These are phyloP conservation scores for Hypocryptadius cinnamomeus DNA, from an alignment of 2,113 vertebrate species.

Conservation along the genomic window DNA sequence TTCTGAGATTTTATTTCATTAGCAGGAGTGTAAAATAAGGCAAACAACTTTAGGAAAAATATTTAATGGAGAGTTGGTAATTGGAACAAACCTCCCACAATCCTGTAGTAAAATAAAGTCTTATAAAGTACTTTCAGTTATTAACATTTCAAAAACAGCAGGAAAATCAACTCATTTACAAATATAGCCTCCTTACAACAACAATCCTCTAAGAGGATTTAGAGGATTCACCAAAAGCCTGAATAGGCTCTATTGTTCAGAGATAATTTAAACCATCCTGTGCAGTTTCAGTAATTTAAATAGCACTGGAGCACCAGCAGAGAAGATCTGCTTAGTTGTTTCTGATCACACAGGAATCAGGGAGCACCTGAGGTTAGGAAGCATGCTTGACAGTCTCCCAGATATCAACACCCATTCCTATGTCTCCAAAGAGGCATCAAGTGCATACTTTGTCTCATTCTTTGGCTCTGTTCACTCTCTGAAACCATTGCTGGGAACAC, in stretches of 20 bases:
- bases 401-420: not conserved
- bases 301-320: not conserved
- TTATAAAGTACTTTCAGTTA: not conserved
- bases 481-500: not conserved
- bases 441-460: not conserved
- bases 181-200: not conserved
- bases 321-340: not conserved
- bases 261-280: constrained; percentile 48
- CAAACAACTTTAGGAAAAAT: not conserved
- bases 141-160: not conserved
- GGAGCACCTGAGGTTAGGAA: not conserved
- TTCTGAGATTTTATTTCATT: not conserved
- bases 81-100: not conserved
- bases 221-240: constrained; percentile 1
- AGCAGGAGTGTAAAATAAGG: not conserved
- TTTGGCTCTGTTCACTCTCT: not conserved
- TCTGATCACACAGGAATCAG: not conserved
- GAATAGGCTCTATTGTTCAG: constrained; percentile 37
- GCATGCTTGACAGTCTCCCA: not conserved
- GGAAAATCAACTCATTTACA: not conserved
- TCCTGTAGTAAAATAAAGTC: not conserved
- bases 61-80: not conserved
- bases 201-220: not conserved
- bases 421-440: not conserved
- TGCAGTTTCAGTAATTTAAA: constrained; percentile 5